Conservation (phyloP, 2,797 vertebrate genomes). For the Mallotus villosus region DNA sequence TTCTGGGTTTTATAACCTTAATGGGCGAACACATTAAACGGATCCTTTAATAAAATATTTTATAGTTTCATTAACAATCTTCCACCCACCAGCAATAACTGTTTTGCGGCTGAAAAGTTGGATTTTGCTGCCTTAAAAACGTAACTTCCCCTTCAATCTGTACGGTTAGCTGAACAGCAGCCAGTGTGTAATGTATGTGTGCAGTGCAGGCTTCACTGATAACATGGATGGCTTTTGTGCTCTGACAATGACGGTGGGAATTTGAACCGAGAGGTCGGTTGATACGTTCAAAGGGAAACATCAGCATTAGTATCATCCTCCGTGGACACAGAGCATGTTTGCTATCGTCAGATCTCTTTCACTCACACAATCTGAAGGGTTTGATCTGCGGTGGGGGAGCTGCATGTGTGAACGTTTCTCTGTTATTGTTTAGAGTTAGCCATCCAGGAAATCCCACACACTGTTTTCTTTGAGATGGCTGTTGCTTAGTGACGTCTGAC, state of each 20-base stretch:
- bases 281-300: not conserved
- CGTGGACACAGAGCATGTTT: not conserved
- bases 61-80: not conserved
- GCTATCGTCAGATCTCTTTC: not conserved
- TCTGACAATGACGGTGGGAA: not conserved
- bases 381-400: not conserved
- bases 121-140: too few relatives aligned
- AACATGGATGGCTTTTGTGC: not conserved
- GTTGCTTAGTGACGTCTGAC: conserved; percentile 1
- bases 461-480: not conserved
- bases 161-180: too few relatives aligned
- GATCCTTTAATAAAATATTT: not conserved
- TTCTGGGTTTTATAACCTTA: conserved; percentile 3
- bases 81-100: not conserved
- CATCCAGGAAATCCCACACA: conserved; percentile 15
- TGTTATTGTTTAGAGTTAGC: conserved; percentile 13
- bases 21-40: not conserved
- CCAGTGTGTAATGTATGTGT: too few relatives aligned
- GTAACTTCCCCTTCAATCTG: too few relatives aligned
- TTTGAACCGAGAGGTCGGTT: not conserved
- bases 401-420: conserved; percentile 7
- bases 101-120: not conserved
- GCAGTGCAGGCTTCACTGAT: not conserved
- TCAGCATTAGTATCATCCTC: not conserved
- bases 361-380: conserved; percentile 4